Evolutionary conservation across 1,140 invertebrate genomes (phyloP).

Genomic region (Ridgeia piscesae): DNA sequence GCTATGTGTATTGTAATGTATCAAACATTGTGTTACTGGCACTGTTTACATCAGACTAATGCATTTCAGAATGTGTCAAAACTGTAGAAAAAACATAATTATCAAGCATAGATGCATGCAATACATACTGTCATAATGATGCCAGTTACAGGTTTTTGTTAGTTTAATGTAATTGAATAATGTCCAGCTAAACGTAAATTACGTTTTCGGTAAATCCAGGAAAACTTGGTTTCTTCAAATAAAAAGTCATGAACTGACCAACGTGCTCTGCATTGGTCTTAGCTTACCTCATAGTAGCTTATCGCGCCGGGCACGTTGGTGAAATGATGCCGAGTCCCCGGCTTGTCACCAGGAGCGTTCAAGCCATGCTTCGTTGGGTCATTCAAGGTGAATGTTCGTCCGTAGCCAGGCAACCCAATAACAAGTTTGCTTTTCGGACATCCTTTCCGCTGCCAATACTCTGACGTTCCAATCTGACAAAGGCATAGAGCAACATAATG

Average conservation of each 20-base stretch:
- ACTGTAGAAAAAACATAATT: no score
- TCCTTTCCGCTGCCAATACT: slow-evolving; percentile 72
- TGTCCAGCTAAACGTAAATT: no score
- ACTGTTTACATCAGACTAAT: no score
- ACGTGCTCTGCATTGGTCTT: slow-evolving; percentile 41
- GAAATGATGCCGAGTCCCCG: slow-evolving; percentile 73
- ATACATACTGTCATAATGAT: no score
- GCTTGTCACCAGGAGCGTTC: slow-evolving; percentile 74
- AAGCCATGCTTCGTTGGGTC: slow-evolving; percentile 77
- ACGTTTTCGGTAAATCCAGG: no score
- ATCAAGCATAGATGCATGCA: no score
- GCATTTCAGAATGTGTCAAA: no score
- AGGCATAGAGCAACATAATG: neutral
- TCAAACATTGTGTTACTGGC: no score
- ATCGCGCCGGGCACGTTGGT: slow-evolving; percentile 87
- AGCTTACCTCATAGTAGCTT: slow-evolving; percentile 79
- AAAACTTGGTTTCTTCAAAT: no score
- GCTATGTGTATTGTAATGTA: no score
- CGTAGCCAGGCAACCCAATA: slow-evolving; percentile 83
- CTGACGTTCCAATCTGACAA: slow-evolving; percentile 1
- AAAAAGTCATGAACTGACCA: slow-evolving; percentile 65
- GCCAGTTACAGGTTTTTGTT: no score
- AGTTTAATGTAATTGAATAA: no score
- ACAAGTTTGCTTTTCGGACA: slow-evolving; percentile 76
- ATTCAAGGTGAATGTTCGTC: slow-evolving; percentile 75